Base-by-base conservation (phyloP, 2,888 invertebrate genomes). In the Leptopilina myrica region DNA sequence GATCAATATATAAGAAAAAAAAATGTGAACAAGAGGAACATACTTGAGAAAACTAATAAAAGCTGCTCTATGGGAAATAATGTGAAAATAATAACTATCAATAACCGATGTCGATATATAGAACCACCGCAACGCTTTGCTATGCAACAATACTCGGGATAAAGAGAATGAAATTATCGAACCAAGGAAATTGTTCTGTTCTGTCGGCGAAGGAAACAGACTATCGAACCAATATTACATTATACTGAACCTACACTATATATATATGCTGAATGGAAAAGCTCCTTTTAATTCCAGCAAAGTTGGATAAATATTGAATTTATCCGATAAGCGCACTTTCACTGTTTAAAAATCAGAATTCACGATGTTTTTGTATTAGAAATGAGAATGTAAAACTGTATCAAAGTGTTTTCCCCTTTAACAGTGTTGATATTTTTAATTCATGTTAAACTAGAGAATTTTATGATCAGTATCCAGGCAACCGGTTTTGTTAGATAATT, bases 11-110 rank as follows among this genome's bases (percentile, higher is more conserved):
- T 1, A 9, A 2, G 11, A 2, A 49, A 11, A 49, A 9, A 49
- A 49, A 49, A 49, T 11, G 49, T 49, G 11, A 12, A 49, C 11
- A 11, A 49, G 49, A 49, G 20, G n/a, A 56, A 33, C 73, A 56
- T 56, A 56, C 53, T 56, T 73, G 73, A n/a, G 73, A 56, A 33
- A 73, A 73, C 56, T 73, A 56, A 56, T 73, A 73, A 73, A 73
- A n/a, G 11, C 53, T 33, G 26, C n/a, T 33, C 8, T 43, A 73
- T 26, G 56, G 56, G 73, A 73, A 73, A 73, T 73, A 73, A 73
- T 73, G 56, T 33, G 73, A 73, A 73, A 73, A 53, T 73, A 73
- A 73, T 73, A 73, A 73, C 53, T 73, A 73, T 73, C 56, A 73
- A 73, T 73, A 73, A 73, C 33, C 33, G 73, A 73, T 49, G 73